These are phyloP conservation scores for Anoplius nigerrimus DNA, from an alignment of 2,888 invertebrate species.

Conservation along the genomic window DNA sequence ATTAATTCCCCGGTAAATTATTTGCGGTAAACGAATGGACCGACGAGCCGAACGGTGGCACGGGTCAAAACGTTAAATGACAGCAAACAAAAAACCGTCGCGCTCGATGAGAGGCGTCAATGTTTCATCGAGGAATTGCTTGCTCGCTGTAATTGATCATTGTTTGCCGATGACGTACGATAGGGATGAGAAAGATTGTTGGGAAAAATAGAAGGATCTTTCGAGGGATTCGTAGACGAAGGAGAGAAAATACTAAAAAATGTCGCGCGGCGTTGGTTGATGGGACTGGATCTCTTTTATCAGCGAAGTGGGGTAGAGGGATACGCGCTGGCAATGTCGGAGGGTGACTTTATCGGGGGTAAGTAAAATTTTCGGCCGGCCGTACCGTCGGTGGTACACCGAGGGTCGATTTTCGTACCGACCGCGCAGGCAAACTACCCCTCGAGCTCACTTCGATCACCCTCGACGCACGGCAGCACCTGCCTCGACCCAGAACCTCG, in stretches of 20 bases:
- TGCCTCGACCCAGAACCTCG: slow-evolving; percentile 12
- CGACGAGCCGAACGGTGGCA: no score
- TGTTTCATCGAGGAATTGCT: no score
- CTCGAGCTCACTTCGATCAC: not conserved
- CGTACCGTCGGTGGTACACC: slow-evolving; percentile 25
- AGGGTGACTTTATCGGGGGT: slow-evolving; percentile 1
- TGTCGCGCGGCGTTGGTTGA: not conserved
- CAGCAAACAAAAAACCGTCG: no score
- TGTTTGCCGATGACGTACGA: no score
- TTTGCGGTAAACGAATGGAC: not conserved
- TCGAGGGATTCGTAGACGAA: not conserved
- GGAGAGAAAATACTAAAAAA: no score
- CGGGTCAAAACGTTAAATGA: no score
- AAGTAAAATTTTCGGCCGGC: not conserved
- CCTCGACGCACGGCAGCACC: slow-evolving; percentile 57
- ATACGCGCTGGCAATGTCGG: slow-evolving; percentile 1
- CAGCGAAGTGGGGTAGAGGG: not conserved
- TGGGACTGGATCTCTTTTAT: not conserved
- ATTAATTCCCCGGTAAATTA: slow-evolving; percentile 4
- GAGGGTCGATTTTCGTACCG: slow-evolving; percentile 49
- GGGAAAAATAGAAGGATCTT: no score
- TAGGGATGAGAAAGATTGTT: no score
- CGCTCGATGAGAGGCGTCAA: no score
- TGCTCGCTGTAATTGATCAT: no score
- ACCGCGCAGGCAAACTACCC: slow-evolving; percentile 17